These are phyloP conservation scores for Rhimphoctona megacephalus DNA, from an alignment of 2,888 invertebrate species.

Conservation along the genomic window DNA sequence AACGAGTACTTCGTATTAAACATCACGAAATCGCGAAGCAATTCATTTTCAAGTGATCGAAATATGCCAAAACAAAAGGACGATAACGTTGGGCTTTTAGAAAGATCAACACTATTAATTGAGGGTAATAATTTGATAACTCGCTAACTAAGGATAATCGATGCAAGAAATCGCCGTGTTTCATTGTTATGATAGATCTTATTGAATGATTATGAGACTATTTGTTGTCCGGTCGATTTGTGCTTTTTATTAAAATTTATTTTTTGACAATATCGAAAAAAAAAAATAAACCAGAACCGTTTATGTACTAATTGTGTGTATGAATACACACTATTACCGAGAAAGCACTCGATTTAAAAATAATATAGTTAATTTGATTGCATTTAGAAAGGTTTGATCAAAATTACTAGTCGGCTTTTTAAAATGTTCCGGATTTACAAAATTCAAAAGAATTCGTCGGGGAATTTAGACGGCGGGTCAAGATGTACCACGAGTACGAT, in stretches of 20 bases:
- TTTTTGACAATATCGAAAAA: neutral
- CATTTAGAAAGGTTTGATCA: neutral
- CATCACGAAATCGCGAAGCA: neutral
- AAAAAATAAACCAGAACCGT: neutral
- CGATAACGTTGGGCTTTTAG: neutral
- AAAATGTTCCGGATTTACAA: neutral
- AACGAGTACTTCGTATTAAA: too few relatives aligned
- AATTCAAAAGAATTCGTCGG: constrained; percentile 7
- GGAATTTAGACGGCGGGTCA: constrained; percentile 22
- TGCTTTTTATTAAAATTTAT: neutral
- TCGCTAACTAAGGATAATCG: neutral
- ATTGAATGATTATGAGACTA: neutral
- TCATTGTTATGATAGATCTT: neutral
- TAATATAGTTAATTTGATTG: neutral
- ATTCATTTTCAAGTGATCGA: neutral
- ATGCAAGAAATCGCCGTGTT: neutral
- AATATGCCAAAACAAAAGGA: neutral
- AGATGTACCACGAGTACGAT: constrained; percentile 43
- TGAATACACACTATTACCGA: neutral
- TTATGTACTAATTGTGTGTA: neutral
- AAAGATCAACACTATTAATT: neutral
- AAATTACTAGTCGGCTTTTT: neutral
- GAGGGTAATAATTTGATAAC: neutral
- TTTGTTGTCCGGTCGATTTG: neutral
- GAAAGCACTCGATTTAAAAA: too few relatives aligned